phyloP scores from a whole-genome alignment of 1,140 invertebrate genomes.

The Conopomorpha cramerella region DNA sequence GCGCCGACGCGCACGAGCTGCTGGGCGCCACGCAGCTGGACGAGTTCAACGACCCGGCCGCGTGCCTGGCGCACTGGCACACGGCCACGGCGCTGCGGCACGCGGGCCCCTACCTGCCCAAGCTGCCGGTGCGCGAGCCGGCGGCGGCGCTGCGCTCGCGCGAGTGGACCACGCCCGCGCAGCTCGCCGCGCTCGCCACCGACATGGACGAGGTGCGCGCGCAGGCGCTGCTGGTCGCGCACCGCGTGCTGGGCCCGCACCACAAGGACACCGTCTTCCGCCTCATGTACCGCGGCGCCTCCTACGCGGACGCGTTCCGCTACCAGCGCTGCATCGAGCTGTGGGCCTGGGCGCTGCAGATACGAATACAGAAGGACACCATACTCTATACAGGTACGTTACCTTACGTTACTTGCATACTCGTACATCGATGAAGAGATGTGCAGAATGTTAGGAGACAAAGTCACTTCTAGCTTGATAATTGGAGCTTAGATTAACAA shows the following conservation, averaged over 20 bases:
- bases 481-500: no score
- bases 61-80: slow-evolving; percentile 70
- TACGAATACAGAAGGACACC: slow-evolving; percentile 78
- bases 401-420: no score
- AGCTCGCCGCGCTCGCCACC: slow-evolving; percentile 71
- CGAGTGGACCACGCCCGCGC: slow-evolving; percentile 74
- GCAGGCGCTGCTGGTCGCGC: slow-evolving; percentile 82
- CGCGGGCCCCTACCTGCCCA: slow-evolving; percentile 14
- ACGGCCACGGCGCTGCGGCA: slow-evolving; percentile 63
- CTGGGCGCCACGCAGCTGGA: slow-evolving; percentile 84
- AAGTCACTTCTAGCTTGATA: no score
- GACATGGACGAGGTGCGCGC: slow-evolving; percentile 82
- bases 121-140: slow-evolving; percentile 51
- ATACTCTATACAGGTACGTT: slow-evolving; percentile 61
- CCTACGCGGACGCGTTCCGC: slow-evolving; percentile 83
- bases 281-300: slow-evolving; percentile 70
- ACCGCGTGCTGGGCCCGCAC: slow-evolving; percentile 76
- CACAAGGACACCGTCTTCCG: slow-evolving; percentile 89
- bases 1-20: slow-evolving; percentile 84
- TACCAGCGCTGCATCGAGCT: slow-evolving; percentile 86
- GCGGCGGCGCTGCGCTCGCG: slow-evolving; percentile 65
- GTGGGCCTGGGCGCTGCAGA: slow-evolving; percentile 80
- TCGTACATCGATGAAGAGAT: no score
- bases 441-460: no score
- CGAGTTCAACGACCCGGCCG: slow-evolving; percentile 75